phyloP scores from a whole-genome alignment of 2,113 vertebrate genomes.

The Entelurus aequoreus region DNA sequence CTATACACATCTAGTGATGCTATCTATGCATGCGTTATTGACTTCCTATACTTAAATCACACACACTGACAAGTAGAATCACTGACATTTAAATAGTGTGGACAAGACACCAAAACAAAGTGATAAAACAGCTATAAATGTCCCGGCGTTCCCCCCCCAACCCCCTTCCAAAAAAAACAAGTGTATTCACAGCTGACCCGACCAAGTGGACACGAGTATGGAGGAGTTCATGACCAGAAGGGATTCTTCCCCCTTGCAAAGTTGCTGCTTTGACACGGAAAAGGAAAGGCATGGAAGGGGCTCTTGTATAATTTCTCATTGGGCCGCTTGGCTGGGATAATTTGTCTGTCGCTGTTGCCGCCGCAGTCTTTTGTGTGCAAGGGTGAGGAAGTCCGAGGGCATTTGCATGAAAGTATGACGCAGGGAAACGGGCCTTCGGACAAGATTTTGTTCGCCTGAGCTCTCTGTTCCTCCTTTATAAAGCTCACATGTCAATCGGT shows the following conservation, averaged over 20 bases:
- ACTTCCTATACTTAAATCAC: constrained; percentile 5
- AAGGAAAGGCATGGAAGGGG: background rate
- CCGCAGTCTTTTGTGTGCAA: background rate
- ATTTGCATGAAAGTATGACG: background rate
- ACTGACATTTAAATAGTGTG: constrained; percentile 6
- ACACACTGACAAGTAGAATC: background rate
- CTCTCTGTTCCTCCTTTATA: background rate
- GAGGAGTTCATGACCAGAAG: background rate
- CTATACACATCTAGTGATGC: constrained; percentile 18
- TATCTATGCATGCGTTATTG: constrained; percentile 1
- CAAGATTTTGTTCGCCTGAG: background rate
- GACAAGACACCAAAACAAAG: constrained; percentile 8
- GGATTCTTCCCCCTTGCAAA: background rate
- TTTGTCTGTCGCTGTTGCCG: background rate
- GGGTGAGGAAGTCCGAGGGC: background rate
- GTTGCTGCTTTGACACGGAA: background rate
- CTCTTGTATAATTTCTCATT: background rate
- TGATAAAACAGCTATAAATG: constrained; percentile 4
- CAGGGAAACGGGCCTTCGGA: background rate
- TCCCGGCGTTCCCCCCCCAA: background rate
- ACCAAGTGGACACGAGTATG: background rate
- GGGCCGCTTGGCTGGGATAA: background rate
- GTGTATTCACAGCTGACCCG: constrained; percentile 5
- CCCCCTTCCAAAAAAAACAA: background rate
- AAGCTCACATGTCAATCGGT: too few species aligned